Conservation (phyloP, 2,797 vertebrate species). For the Synaphobranchus kaupii region DNA sequence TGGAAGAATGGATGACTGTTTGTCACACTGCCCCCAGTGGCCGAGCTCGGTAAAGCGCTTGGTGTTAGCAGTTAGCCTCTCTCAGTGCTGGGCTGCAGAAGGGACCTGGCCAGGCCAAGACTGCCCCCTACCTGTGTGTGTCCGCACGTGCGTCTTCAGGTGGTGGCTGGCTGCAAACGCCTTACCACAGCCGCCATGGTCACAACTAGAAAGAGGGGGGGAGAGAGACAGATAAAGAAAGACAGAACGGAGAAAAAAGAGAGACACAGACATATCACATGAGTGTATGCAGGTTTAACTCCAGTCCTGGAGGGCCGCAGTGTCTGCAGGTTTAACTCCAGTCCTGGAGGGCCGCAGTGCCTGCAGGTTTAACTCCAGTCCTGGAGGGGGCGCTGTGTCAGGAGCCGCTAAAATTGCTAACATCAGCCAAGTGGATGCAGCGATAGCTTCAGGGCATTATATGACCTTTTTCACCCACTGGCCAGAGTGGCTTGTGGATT, state of each 20-base stretch:
- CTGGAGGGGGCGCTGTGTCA: too few species aligned
- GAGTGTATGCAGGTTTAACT: too few species aligned
- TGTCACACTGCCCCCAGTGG: not conserved
- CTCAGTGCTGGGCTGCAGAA: not conserved
- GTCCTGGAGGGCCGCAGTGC: too few species aligned
- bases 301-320: too few species aligned
- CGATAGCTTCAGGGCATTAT: not conserved
- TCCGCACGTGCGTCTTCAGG: constrained; percentile 98
- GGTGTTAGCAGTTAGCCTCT: not conserved
- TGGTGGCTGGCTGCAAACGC: constrained; percentile 98
- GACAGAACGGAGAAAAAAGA: not conserved
- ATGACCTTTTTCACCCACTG: not conserved
- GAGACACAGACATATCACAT: too few species aligned
- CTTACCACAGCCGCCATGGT: constrained; percentile 97
- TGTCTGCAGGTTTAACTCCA: too few species aligned
- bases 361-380: too few species aligned
- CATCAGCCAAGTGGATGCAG: not conserved
- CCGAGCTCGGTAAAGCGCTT: not conserved
- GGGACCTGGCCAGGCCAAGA: too few species aligned
- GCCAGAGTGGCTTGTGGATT: too few species aligned
- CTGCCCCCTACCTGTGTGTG: constrained; percentile 86
- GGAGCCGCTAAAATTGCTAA: not conserved
- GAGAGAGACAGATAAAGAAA: too few species aligned
- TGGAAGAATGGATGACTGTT: too few species aligned
- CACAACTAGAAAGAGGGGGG: constrained; percentile 77